Evolutionary conservation across 1,140 invertebrate species (phyloP), one percentile per base, ranked within the genome.

Genomic region (Trachymyrmex septentrionalis): DNA sequence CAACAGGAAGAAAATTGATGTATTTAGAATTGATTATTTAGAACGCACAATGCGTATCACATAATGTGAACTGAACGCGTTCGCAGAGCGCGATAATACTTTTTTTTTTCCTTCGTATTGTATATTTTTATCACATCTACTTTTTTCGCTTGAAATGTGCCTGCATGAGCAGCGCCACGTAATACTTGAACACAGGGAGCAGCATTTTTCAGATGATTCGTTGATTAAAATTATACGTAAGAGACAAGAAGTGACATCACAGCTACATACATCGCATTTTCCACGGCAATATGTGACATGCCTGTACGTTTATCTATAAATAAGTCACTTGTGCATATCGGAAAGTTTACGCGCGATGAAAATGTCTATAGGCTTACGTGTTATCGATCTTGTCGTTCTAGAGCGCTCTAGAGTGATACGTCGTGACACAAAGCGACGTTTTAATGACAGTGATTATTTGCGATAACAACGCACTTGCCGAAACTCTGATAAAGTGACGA

Each of bases 311-410:
- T 71, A 57, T 71, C 78, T 81, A 72, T 72, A 81, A 72, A 81
- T 72, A 81, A 57, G 27, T 81, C 53, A 27, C 66, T 81, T 38
- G 66, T 34, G 30, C 30, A 38, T 19, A 55, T 69, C 77, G 48
- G 48, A 57, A 69, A 69, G 64, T 69, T 55, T 55, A 71, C 48
- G 48, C 48, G 64, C 34, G 59, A 55, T 69, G 77, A 81, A 81
- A 57, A 81, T 67, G 21, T 71, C 24, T 64, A 48, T 66, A 64
- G 27, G 12, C 27, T 16, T n/a, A 67, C 21, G 48, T 16, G 64
- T 50, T 81, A 81, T 81, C 64, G 77, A 81, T 81, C 77, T 81
- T 55, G 48, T 38, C 27, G 14, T 34, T 69, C 64, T 81, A 38
- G 77, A 80, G 48, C 64, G 21, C 16, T 69, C 63, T 69, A 55